Evolutionary conservation across 2,113 vertebrate genomes (phyloP).

Genomic region (Eulemur macaco): DNA sequence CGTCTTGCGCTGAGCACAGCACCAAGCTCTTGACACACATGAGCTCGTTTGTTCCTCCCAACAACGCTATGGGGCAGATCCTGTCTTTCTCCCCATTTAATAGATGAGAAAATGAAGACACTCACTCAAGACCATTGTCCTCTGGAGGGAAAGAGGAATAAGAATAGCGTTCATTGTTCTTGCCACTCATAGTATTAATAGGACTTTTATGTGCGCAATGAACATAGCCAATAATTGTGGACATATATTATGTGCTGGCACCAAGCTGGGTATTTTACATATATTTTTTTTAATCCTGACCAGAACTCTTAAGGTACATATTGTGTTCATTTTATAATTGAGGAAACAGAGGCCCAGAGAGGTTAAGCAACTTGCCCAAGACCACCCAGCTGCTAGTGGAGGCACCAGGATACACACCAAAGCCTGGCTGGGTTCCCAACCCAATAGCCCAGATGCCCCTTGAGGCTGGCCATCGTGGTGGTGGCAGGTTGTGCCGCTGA

Average conservation of each 20-base stretch:
- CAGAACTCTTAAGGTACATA: background rate
- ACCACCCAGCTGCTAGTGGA: background rate
- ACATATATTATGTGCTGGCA: background rate
- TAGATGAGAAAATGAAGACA: background rate
- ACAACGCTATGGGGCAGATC: background rate
- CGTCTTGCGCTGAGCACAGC: background rate
- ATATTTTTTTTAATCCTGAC: background rate
- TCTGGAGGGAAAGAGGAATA: background rate
- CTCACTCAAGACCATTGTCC: background rate
- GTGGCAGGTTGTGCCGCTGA: background rate
- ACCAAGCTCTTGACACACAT: background rate
- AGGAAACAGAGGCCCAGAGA: constrained; percentile 18
- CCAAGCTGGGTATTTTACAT: background rate
- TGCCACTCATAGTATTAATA: background rate
- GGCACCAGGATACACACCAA: background rate
- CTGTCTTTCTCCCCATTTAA: background rate
- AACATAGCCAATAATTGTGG: background rate
- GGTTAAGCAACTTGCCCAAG: constrained; percentile 3
- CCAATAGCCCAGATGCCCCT: background rate
- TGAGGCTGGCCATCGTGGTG: background rate
- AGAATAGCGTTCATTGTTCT: background rate
- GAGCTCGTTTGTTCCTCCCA: background rate
- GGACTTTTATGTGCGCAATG: background rate
- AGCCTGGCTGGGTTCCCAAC: background rate
- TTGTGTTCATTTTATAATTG: background rate